Evolutionary conservation across 1,140 invertebrate species (phyloP).

Genomic region (Drosophila chauvacae): DNA sequence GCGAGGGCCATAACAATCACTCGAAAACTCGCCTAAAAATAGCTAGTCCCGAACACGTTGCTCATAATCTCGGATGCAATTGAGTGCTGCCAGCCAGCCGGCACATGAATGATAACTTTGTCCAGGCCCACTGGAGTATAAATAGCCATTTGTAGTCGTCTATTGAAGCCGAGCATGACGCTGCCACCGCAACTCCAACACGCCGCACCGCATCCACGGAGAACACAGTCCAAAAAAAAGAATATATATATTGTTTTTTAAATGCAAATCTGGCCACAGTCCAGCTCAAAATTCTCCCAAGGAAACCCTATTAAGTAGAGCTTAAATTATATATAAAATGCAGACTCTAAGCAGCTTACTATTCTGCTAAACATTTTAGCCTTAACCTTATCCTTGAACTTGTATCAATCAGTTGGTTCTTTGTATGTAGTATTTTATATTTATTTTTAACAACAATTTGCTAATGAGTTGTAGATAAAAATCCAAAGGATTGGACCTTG

Average conservation of each 20-base stretch:
- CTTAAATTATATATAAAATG: neutral
- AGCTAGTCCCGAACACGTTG: constrained; percentile 51
- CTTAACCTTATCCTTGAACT: neutral
- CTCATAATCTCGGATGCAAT: constrained; percentile 54
- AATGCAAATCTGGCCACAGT: neutral
- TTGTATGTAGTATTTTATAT: neutral
- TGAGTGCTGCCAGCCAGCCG: constrained; percentile 32
- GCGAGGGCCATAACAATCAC: constrained; percentile 60
- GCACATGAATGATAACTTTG: constrained; percentile 48
- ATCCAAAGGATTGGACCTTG: neutral
- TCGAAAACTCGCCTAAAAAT: constrained; percentile 68
- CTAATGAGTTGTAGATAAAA: neutral
- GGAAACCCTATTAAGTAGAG: neutral
- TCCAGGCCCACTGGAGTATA: constrained; percentile 42
- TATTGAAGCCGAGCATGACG: constrained; percentile 45
- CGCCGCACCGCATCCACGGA: neutral
- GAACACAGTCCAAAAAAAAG: constrained; percentile 10
- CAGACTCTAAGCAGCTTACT: neutral
- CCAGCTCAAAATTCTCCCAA: neutral
- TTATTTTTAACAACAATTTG: neutral
- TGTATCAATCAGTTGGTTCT: neutral
- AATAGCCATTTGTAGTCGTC: constrained; percentile 46
- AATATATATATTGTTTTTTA: no score
- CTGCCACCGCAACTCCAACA: neutral
- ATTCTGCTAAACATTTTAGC: neutral